A percentile compares a stretch with the other conserved stretches of the same genome.
Evolutionary conservation across 2,113 vertebrate genomes (phyloP).

Genomic region (Raphicerus campestris): DNA sequence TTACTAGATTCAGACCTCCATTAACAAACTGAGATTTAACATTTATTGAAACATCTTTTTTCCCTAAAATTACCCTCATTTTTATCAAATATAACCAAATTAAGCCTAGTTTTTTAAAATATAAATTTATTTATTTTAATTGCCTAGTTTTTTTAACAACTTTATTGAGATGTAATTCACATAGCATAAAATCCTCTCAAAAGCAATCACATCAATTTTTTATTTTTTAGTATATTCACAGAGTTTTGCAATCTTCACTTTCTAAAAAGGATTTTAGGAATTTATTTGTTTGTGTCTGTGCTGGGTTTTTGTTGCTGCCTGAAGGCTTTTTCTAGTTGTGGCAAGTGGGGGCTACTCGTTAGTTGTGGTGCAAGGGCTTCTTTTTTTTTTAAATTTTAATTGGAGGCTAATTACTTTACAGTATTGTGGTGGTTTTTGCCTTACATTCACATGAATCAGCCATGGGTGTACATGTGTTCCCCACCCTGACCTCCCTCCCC

Average conservation of each 20-base stretch:
- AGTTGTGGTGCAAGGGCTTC: background rate
- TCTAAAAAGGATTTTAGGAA: background rate
- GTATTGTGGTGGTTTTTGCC: background rate
- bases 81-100: background rate
- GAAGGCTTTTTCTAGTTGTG: background rate
- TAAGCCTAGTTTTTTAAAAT: background rate
- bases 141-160: background rate
- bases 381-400: background rate
- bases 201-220: fast-evolving
- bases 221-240: background rate
- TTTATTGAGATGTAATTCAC: background rate
- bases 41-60: too few species aligned
- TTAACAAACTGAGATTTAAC: too few species aligned
- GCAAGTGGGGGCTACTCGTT: background rate
- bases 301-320: background rate
- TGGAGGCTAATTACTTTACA: background rate
- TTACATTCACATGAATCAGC: background rate
- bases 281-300: background rate
- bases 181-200: background rate
- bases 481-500: background rate
- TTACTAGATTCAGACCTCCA: background rate
- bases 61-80: background rate
- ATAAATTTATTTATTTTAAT: too few species aligned
- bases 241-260: too few species aligned
- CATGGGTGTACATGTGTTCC: background rate